Conservation (phyloP, 2,113 vertebrate species). For the Xenus cinereus region DNA sequence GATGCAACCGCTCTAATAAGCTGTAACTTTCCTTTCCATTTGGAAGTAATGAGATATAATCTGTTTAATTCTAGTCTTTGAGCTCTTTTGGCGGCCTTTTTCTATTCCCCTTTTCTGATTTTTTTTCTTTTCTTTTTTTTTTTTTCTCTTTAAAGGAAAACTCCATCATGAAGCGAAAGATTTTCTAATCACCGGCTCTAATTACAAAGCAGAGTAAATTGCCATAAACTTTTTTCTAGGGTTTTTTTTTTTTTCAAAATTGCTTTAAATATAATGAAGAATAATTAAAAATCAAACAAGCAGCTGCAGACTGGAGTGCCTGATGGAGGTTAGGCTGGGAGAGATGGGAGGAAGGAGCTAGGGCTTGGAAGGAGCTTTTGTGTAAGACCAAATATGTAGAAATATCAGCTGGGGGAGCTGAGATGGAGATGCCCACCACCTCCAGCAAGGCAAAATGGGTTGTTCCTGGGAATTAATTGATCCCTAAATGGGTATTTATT, state of each 20-base stretch:
- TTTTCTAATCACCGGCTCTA: constrained; percentile 67
- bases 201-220: constrained; percentile 69
- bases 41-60: constrained; percentile 75
- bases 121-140: neutral
- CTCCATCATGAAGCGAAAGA: constrained; percentile 26
- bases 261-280: constrained; percentile 55
- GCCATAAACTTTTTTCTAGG: constrained; percentile 22
- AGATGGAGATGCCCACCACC: neutral
- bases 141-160: constrained; percentile 45
- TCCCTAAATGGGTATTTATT: neutral
- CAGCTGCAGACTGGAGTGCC: constrained; percentile 52
- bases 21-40: constrained; percentile 61
- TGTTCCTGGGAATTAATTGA: neutral
- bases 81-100: constrained; percentile 63
- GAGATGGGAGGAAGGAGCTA: neutral
- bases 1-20: constrained; percentile 56
- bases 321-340: neutral
- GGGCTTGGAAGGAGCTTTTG: neutral
- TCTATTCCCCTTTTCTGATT: constrained; percentile 34
- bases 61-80: constrained; percentile 73
- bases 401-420: neutral
- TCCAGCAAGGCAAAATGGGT: neutral
- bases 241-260: neutral
- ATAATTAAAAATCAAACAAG: constrained; percentile 54
- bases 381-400: neutral